Base-by-base conservation (phyloP, 2,113 vertebrate genomes). In the Coptodon rendalli region DNA sequence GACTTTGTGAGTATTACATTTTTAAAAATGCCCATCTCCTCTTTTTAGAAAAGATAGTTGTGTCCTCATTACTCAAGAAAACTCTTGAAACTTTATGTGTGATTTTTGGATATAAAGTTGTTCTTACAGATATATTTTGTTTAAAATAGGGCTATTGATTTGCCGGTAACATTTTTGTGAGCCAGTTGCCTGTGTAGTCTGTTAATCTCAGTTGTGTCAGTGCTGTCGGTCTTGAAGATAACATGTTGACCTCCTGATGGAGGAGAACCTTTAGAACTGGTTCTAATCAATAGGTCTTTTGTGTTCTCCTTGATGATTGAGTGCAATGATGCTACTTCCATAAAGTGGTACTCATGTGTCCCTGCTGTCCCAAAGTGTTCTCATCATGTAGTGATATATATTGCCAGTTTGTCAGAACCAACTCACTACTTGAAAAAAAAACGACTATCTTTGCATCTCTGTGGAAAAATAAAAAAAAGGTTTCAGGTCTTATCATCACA, bases 351-450 rank as follows among this genome's bases (percentile, higher is more conserved):
- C 9, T 52, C 16, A 29, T 13, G 71, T 5, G 27, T 78, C 29
- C 71, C 71, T 78, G 71, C 3, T 78, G 31, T 78, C 45, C 27
- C 27, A 50, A 50, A 31, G 16, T 31, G 27, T 78, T n/a, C 2
- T 12, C 6, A 12, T 78, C 24, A 19, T 50, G 16, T 78, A 19
- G 27, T 50, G 71, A 50, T 50, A 13, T 78, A 3, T 78, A 50
- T 48, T 7, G 4, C 43, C 71, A 78, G 24, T 78, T 34, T 78
- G 16, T 78, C 45, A 78, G 0, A 50, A 50, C 68, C 45, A 50
- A 50, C 0, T 8, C 4, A 1, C 43, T 50, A 31, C 14, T 78
- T 17, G 14, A 1, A 29, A 11, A 63, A 53, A 45, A 76, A 24
- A 31, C 1, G 43, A 29, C 9, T 14, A 76, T 76, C 9, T 76